phyloP scores from a whole-genome alignment of 2,113 vertebrate species.

The Leucosticte australis region DNA sequence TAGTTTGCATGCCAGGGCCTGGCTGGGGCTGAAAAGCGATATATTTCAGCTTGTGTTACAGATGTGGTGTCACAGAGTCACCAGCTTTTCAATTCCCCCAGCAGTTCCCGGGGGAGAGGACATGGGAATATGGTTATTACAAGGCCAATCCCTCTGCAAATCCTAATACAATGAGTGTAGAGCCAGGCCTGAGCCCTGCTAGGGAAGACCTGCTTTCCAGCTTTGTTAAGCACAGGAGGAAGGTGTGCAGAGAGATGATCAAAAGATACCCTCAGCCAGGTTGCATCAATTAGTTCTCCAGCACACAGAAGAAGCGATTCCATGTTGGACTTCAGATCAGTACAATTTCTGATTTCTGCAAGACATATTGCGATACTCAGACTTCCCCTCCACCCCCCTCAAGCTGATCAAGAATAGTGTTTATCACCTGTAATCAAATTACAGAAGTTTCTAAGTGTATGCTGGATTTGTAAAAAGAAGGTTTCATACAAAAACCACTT shows the following conservation, averaged over 20 bases:
- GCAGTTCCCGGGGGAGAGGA: background rate
- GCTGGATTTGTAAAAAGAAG: background rate
- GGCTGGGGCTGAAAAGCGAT: background rate
- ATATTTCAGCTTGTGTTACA: background rate
- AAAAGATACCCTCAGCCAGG: background rate
- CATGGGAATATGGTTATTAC: background rate
- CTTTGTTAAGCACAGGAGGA: background rate
- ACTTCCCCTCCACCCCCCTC: rapidly evolving
- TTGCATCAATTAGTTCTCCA: background rate
- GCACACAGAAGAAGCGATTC: rapidly evolving
- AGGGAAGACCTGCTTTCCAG: background rate
- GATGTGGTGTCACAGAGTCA: background rate
- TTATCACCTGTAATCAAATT: background rate
- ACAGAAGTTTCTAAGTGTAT: background rate
- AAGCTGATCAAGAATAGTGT: rapidly evolving
- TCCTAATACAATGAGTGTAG: rapidly evolving
- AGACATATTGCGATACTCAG: rapidly evolving
- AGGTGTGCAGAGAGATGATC: background rate
- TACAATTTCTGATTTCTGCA: background rate
- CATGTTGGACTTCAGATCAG: background rate
- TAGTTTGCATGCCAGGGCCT: background rate
- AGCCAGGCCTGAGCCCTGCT: background rate
- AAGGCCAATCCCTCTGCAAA: background rate
- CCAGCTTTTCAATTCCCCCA: background rate
- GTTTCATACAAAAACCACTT: background rate